Evolutionary conservation across 2,113 vertebrate genomes (phyloP), one percentile per base, ranked within the genome.

Genomic region (Rhinoderma darwinii): DNA sequence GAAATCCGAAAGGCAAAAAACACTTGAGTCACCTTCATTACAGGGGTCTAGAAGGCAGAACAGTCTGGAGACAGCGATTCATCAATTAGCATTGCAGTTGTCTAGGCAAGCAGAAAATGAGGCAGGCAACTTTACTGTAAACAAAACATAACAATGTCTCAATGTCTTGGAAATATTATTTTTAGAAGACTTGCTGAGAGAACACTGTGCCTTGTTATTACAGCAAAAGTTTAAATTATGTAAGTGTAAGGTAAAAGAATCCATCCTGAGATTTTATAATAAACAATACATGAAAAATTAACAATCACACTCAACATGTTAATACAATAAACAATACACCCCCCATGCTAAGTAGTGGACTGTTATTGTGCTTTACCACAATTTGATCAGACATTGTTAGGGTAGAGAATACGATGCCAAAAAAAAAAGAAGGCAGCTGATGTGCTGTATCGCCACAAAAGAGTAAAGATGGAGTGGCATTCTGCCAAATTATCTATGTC

Each of bases 1-100:
- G 61, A 32, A 78, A 70, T 80, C 44, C 79, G 59, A 54, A 39
- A 70, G 70, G 75, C 59, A 68, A 84, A 84, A 20, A 72, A 39
- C 50, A n/a, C 74, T 77, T 77, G 39, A 86, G 75, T 79, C 84
- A 86, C 84, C 75, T 86, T 86, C 74, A 22, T 78, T 54, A 51
- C 10, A 77, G 54, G 61, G 84, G 75, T 68, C 41, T 70, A 68
- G 44, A 78, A 86, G 63, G 27, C 84, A 61, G 27, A 50, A 18
- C 27, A 37, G 25, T 43, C 35, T 84, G 41, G 18, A 30, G 41
- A 41, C 37, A 72, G 63, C 80, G 63, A 86, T 70, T 80, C 76
- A 80, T 86, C 44, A 72, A 80, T 80, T 61, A 80, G 47, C 72
- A 86, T 70, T 66, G 59, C 32, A 68, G 72, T 72, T 54, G 32